Percentiles rank a stretch among this genome's conserved stretches.
Conservation (phyloP, 2,888 invertebrate genomes). For the Philereme transversata region DNA sequence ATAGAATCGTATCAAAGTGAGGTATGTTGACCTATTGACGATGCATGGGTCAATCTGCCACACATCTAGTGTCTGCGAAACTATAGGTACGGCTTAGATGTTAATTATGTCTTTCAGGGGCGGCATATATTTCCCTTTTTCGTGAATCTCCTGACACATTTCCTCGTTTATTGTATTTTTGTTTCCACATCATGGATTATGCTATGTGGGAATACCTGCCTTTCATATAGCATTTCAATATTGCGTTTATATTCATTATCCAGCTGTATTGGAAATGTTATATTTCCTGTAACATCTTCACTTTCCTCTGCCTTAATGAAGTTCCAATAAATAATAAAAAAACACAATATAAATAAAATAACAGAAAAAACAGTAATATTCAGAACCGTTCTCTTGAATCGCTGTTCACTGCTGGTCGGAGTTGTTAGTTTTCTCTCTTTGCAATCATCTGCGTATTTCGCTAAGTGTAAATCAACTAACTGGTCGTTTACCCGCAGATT, state of each 20-base stretch:
- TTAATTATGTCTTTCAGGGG: slow-evolving; percentile 69
- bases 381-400: slow-evolving; percentile 44
- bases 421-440: slow-evolving; percentile 58
- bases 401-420: slow-evolving; percentile 1
- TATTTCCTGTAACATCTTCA: slow-evolving; percentile 48
- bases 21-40: too few relatives aligned
- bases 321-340: slow-evolving; percentile 57
- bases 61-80: slow-evolving; percentile 86
- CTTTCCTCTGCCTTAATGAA: slow-evolving; percentile 57
- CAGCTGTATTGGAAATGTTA: slow-evolving; percentile 49
- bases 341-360: too few relatives aligned
- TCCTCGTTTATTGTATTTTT: slow-evolving; percentile 67
- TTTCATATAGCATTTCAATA: slow-evolving; percentile 60
- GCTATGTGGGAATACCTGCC: slow-evolving; percentile 56
- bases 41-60: too few relatives aligned
- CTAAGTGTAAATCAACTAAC: slow-evolving; percentile 74
- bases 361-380: slow-evolving; percentile 49
- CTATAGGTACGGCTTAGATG: slow-evolving; percentile 86
- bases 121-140: slow-evolving; percentile 65
- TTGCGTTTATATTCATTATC: slow-evolving; percentile 60
- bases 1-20: too few relatives aligned
- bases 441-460: slow-evolving; percentile 62
- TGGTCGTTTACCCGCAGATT: slow-evolving; percentile 75
- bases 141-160: slow-evolving; percentile 79
- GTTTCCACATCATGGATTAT: slow-evolving; percentile 69